A percentile compares a stretch with the other conserved stretches of the same genome.
Conservation (phyloP, 2,113 vertebrate species). For the Loxodonta africana region DNA sequence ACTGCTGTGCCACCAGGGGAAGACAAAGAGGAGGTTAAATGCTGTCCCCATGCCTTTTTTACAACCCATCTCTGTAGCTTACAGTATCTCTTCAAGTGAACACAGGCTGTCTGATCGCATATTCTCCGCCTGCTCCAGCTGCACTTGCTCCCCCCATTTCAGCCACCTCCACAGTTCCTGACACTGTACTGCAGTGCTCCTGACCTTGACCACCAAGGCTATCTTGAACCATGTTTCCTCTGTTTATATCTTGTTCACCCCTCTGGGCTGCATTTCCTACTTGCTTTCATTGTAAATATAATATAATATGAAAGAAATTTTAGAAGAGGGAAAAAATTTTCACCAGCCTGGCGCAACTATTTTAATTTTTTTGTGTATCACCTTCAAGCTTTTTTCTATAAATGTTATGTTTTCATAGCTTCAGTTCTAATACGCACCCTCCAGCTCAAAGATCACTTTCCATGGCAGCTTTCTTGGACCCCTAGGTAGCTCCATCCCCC, state of each 20-base stretch:
- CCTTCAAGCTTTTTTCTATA: not conserved
- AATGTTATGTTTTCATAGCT: not conserved
- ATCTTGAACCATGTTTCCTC: not conserved
- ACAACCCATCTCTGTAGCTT: not conserved
- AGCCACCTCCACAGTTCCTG: accelerated
- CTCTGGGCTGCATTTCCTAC: slow-evolving; percentile 59
- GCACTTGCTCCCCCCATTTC: not conserved
- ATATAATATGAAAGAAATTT: slow-evolving; percentile 61
- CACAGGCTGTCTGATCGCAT: not conserved
- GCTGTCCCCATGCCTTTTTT: too few species aligned
- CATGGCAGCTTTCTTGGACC: not conserved
- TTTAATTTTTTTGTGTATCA: not conserved
- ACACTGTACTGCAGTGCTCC: accelerated
- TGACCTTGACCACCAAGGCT: not conserved
- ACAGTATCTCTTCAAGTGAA: accelerated
- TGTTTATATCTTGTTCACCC: not conserved
- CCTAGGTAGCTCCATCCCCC: not conserved
- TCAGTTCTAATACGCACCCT: not conserved
- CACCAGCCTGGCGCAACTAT: not conserved
- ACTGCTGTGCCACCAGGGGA: too few species aligned
- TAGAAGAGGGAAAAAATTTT: not conserved
- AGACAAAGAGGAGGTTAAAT: too few species aligned
- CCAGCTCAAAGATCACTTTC: not conserved
- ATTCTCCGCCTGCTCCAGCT: not conserved
- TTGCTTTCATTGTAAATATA: slow-evolving; percentile 67